Base-by-base conservation (phyloP, 2,888 invertebrate genomes). In the Smittia aterrima region DNA sequence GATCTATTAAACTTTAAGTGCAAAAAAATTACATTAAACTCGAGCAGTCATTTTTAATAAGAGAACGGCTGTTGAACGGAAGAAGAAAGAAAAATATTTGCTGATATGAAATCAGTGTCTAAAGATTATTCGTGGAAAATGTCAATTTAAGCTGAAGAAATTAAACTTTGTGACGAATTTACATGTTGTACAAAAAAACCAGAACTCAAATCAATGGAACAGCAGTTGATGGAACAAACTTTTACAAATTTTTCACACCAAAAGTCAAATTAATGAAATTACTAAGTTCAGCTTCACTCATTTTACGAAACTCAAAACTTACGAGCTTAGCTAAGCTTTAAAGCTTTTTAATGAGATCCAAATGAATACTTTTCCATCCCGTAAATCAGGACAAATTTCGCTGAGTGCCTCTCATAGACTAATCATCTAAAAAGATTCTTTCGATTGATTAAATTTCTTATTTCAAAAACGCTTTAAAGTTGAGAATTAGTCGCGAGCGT, bases 111-210 rank as follows among this genome's bases (percentile, higher is more conserved):
- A 11, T 47, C n/a, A 47, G 11, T 13, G 47, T 47, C 2, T 16
- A n/a, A 47, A 6, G 11, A 47, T 47, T 47, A 47, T 47, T n/a
- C 16, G 11, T 13, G 47, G 16, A 47, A 38, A n/a, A 47, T 16
- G n/a, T 47, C 47, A 47, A 47, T 2, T 47, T 47, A n/a, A 4
- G 2, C 47, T 6, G 47, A n/a, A 47, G 16, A 47, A 47, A 47
- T 47, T 47, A 11, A 47, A 16, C n/a, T 47, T 47, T 47, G 47
- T 16, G 38, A 67, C 66, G 66, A 67, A 67, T 67, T 67, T 67
- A 67, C 13, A 40, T 67, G 64, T 64, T 64, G 66, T 67, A 67
- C 66, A 64, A 64, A 64, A 22, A 18, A 18, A 24, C 20, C 13
- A 58, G 22, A 22, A 38, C 11, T 38, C 11, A 13, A n/a, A 47